These are phyloP conservation scores for Catharus ustulatus DNA, from an alignment of 2,797 vertebrate species.

Conservation along the genomic window DNA sequence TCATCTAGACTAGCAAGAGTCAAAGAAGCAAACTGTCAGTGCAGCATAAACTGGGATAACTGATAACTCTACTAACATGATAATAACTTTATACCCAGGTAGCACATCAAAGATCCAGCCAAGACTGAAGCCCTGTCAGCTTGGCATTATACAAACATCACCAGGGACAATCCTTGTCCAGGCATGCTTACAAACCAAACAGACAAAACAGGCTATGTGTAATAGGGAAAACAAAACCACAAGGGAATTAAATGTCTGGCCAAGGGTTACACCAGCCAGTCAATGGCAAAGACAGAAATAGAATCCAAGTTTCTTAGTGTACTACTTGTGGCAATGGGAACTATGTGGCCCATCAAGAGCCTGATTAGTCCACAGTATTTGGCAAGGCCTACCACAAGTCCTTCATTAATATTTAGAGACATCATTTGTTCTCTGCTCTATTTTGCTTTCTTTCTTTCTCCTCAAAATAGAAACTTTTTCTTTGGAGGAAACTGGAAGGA, in stretches of 20 bases:
- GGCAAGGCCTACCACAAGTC: neutral
- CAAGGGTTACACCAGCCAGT: conserved; percentile 10
- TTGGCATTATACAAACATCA: neutral
- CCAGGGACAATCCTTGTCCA: neutral
- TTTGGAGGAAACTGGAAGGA: neutral
- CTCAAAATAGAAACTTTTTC: neutral
- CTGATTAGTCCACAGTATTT: neutral
- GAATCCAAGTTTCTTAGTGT: conserved; percentile 32
- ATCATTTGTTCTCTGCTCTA: neutral
- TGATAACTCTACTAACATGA: neutral
- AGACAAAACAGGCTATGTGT: neutral
- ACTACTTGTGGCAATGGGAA: neutral
- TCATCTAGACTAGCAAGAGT: neutral
- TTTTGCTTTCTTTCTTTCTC: neutral
- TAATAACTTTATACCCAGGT: neutral
- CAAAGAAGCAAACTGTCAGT: neutral
- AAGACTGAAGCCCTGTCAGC: neutral
- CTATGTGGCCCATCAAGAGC: neutral
- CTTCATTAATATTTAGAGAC: conserved; percentile 2
- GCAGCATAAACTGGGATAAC: neutral
- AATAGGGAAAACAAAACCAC: conserved; percentile 34
- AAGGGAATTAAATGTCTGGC: conserved; percentile 30
- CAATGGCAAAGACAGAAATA: conserved; percentile 31
- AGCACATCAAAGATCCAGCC: neutral
- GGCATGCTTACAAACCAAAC: conserved; percentile 34